Base-by-base conservation (phyloP, 2,113 vertebrate genomes). In the Pelecanoides urinatrix region DNA sequence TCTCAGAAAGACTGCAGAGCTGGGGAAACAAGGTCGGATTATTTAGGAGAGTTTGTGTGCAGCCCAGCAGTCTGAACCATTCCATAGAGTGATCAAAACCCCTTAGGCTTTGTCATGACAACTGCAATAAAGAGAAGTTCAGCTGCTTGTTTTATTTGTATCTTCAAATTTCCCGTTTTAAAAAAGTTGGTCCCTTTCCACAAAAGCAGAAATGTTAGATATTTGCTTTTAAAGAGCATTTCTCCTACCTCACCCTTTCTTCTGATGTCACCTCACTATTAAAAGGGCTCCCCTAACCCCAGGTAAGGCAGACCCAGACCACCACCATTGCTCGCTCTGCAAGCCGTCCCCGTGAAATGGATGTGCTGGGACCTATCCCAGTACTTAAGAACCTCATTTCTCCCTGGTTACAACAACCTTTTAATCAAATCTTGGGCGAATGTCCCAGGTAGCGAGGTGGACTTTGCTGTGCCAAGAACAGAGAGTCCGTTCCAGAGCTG, bases 371-470 rank as follows among this genome's bases (percentile, higher is more conserved):
- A 81, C 61, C 13, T 20, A 9, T 88, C 95, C 92, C 83, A 93
- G 74, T 53, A 19, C 84, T 45, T 1, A 50, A 81, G 19, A 93
- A 75, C 47, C 47, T 67, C n/a, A 45, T 45, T 85, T 90, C 59
- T 30, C 52, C 27, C 72, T 88, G 52, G 59, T 84, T 81, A 61
- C 52, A 92, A 71, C 86, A 94, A 86, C 73, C 61, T 91, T 88
- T 96, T 78, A 94, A 96, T 96, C 90, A 94, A 92, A 94, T 53
- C 65, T n/a, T 89, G 94, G 97, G 61, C 72, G 1, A 89, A 49
- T 22, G 3, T 91, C 79, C 95, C 92, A 81, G 80, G 76, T 94
- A 83, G 59, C 4, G 7, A 77, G 65, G 56, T 17, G 62, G 40
- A 13, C 73, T n/a, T 73, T 42, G 61, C 50, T 58, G 82, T 80